A percentile compares a stretch with the other conserved stretches of the same genome.
Conservation (phyloP, 2,113 vertebrate species). For the Hyla sarda region DNA sequence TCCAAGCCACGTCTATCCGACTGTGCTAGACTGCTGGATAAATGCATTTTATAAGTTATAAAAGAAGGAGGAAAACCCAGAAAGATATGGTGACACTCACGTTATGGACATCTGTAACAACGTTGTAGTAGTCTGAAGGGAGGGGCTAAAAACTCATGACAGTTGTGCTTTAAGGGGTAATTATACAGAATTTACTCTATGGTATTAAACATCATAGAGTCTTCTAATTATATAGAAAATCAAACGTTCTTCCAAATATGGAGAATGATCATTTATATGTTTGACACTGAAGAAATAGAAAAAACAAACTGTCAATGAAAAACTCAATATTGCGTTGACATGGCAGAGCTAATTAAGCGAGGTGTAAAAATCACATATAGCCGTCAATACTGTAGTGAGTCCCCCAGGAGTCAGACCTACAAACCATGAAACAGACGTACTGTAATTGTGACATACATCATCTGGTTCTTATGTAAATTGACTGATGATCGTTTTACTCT, state of each 20-base stretch:
- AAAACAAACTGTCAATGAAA: neutral
- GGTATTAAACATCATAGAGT: no score
- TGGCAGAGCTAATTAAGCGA: conserved; percentile 15
- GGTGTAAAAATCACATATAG: conserved; percentile 11
- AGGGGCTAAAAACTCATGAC: no score
- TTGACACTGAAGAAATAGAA: neutral
- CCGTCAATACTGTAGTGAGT: neutral
- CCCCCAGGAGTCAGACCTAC: neutral
- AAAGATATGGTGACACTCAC: no score
- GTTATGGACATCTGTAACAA: no score
- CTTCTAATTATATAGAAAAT: neutral
- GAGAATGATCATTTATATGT: neutral
- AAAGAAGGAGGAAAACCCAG: no score
- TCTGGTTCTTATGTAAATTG: neutral
- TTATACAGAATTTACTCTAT: no score
- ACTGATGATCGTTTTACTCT: neutral
- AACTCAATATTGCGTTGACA: neutral
- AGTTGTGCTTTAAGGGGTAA: no score
- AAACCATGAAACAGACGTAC: neutral
- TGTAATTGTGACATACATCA: conserved; percentile 27
- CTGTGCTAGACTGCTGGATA: no score
- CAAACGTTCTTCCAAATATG: neutral
- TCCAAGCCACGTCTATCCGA: no score
- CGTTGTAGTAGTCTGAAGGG: no score
- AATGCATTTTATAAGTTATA: no score